Evolutionary conservation across 2,888 invertebrate species (phyloP).

Genomic region (Salticus scenicus): DNA sequence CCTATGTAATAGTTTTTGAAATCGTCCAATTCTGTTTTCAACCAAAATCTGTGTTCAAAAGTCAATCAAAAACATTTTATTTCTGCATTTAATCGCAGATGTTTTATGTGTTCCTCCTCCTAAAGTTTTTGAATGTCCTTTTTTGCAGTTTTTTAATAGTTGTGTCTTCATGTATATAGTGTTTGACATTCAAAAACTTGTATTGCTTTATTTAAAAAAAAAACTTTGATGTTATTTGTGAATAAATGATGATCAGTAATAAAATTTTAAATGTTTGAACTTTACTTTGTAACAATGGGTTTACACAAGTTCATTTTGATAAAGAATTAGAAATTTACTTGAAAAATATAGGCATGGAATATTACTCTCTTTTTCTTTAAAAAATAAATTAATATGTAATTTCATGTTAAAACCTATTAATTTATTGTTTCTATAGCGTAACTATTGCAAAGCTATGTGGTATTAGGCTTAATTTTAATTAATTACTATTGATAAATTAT

Average conservation of each 20-base stretch:
- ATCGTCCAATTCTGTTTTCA: background rate
- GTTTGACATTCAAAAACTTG: conserved; percentile 31
- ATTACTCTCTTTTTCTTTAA: too few relatives aligned
- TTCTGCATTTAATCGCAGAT: background rate
- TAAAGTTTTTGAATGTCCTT: conserved; percentile 46
- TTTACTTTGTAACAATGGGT: background rate
- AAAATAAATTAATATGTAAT: too few relatives aligned
- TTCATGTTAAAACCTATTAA: too few relatives aligned
- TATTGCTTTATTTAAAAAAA: background rate
- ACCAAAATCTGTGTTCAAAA: background rate
- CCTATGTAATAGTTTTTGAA: too few relatives aligned
- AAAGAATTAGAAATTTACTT: too few relatives aligned
- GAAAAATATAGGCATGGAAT: too few relatives aligned
- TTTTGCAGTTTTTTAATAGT: conserved; percentile 56
- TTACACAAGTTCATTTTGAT: conserved; percentile 16
- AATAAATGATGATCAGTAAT: background rate
- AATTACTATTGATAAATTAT: too few relatives aligned
- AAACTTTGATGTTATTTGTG: background rate
- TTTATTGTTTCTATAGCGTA: too few relatives aligned
- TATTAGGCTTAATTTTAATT: too few relatives aligned
- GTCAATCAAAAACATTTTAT: background rate
- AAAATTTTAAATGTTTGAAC: background rate
- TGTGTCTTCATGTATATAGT: conserved; percentile 48
- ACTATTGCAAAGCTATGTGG: too few relatives aligned
- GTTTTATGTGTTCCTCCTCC: background rate